A percentile compares a stretch with the other conserved stretches of the same genome.
Conservation (phyloP, 2,113 vertebrate species). For the Clarias batrachus region DNA sequence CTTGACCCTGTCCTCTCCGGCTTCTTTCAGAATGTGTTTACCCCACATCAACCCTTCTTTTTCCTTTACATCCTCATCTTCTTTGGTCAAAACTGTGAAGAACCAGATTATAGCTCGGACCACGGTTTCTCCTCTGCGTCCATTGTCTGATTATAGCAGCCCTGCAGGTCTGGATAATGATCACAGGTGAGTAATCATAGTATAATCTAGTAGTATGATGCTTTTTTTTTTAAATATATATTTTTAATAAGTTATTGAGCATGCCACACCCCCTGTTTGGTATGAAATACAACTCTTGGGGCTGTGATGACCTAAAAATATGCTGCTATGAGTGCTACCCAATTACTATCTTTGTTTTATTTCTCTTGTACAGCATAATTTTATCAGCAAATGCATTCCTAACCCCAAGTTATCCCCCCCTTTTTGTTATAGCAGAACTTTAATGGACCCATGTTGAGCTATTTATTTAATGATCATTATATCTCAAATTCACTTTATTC, state of each 20-base stretch:
- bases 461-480: too few relatives aligned
- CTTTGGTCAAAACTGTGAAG: constrained; percentile 27
- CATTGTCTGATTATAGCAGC: constrained; percentile 48
- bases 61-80: constrained; percentile 26
- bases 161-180: constrained; percentile 49
- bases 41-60: constrained; percentile 27
- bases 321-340: neutral
- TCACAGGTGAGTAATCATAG: constrained; percentile 51
- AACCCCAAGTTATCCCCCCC: neutral
- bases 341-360: neutral
- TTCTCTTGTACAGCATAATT: neutral
- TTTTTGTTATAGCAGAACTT: neutral
- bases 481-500: too few relatives aligned
- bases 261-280: too few relatives aligned
- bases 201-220: too few relatives aligned
- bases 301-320: neutral
- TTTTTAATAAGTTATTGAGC: neutral
- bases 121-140: constrained; percentile 37
- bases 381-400: neutral
- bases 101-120: constrained; percentile 37
- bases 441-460: too few relatives aligned
- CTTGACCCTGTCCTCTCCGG: constrained; percentile 48
- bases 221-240: neutral
- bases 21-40: constrained; percentile 50
- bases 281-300: neutral